Evolutionary conservation across 35 echinoderm and acorn worm species (phyloP), one percentile per base, ranked within the genome.

Genomic region (Holothuria glaberrima): DNA sequence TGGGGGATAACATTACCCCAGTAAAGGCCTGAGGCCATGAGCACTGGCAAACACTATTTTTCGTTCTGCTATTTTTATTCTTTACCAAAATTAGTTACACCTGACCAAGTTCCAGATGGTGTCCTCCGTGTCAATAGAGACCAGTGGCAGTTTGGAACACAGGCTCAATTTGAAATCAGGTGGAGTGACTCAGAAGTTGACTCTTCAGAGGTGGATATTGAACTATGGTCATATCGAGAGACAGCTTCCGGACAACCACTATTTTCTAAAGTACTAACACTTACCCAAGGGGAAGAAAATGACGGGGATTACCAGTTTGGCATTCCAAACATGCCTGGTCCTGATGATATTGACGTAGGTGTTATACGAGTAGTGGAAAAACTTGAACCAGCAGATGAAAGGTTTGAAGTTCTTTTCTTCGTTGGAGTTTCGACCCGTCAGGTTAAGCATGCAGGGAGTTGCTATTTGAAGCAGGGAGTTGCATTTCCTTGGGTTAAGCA

Each of bases 361-460:
- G 73, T 77, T n/a, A 77, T 77, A 45, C 19, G 73, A 77, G 73
- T 77, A n/a, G 32, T 77, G 13, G 73, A 77, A 21, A 77, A 20
- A n/a, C 6, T 36, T 31, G 26, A 19, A 2, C 5, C 4, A 3
- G 67, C 4, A 31, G 69, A 20, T 73, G 18, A 30, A 73, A 44
- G 41, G 73, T 54, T 54, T 54, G 50, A 41, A 4, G 7, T 4
- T 41, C 7, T 41, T 41, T 41, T 4, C n/a, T n/a, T n/a, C n/a
- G n/a, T n/a, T n/a, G n/a, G n/a, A n/a, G n/a, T n/a, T n/a, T n/a
- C n/a, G n/a, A n/a, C n/a, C n/a, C n/a, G n/a, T n/a, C n/a, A n/a
- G n/a, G n/a, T n/a, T n/a, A n/a, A n/a, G n/a, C n/a, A n/a, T n/a
- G n/a, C n/a, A n/a, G n/a, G n/a, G n/a, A n/a, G n/a, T n/a, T n/a